These are phyloP conservation scores for Tolmerus cingulatus DNA, from an alignment of 2,888 invertebrate genomes.

Conservation along the genomic window DNA sequence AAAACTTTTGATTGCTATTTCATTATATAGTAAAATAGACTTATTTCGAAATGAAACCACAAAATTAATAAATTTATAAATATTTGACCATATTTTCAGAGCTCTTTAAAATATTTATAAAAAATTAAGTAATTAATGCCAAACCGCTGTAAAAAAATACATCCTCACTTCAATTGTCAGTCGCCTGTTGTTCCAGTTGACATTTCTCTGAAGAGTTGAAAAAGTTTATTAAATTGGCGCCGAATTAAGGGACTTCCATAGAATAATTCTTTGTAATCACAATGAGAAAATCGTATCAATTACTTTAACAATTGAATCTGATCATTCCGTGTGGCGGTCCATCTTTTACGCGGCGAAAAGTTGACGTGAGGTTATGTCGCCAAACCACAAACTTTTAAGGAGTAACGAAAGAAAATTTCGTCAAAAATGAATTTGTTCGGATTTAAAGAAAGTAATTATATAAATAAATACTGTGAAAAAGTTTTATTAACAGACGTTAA, in stretches of 20 bases:
- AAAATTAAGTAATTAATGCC: too few relatives aligned
- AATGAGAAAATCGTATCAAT: not conserved
- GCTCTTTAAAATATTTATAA: too few relatives aligned
- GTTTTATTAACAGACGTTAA: not conserved
- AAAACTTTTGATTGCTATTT: not conserved
- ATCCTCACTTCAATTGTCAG: not conserved
- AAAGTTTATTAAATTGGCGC: not conserved
- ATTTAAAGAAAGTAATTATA: not conserved
- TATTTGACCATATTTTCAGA: not conserved
- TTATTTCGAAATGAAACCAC: not conserved
- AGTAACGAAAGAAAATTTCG: not conserved
- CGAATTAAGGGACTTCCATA: not conserved
- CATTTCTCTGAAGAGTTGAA: not conserved
- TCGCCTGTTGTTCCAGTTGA: not conserved
- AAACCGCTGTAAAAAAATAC: not conserved
- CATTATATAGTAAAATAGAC: not conserved
- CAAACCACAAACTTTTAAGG: slow-evolving; percentile 1
- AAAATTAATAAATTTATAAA: not conserved
- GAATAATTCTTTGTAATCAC: not conserved
- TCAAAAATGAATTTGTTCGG: not conserved
- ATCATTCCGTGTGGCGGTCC: not conserved
- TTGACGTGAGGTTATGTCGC: slow-evolving; percentile 14
- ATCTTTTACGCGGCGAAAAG: not conserved
- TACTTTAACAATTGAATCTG: not conserved
- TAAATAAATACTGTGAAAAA: not conserved